Percentiles rank a stretch among this genome's conserved stretches.
phyloP scores from a whole-genome alignment of 2,888 invertebrate genomes.

The Dilophus febrilis region DNA sequence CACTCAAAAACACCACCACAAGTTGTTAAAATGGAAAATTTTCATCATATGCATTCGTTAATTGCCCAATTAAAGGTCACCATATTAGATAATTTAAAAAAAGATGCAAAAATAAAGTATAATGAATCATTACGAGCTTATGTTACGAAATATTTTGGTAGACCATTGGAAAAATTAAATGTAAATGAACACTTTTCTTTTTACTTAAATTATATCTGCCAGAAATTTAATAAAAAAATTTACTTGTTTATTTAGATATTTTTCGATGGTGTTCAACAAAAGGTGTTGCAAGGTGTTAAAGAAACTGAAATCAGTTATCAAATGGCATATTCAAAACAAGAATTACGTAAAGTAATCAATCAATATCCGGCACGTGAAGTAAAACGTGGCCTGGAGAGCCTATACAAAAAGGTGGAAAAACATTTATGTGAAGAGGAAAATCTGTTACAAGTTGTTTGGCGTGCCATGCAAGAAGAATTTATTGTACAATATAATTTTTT shows the following conservation, averaged over 20 bases:
- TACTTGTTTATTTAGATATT: conserved; percentile 45
- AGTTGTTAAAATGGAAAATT: conserved; percentile 91
- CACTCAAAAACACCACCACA: conserved; percentile 85
- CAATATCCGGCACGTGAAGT: conserved; percentile 89
- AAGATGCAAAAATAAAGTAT: conserved; percentile 81
- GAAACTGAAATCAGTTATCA: conserved; percentile 96
- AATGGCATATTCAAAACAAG: conserved; percentile 92
- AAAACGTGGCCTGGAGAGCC: conserved; percentile 77
- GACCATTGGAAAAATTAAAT: conserved; percentile 80
- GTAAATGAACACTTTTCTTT: conserved; percentile 40
- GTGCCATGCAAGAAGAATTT: conserved; percentile 98
- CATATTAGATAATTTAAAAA: conserved; percentile 70
- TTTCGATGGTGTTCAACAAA: conserved; percentile 91
- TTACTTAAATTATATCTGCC: not conserved
- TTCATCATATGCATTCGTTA: conserved; percentile 78
- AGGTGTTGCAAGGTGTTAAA: conserved; percentile 85
- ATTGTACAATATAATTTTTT: conserved; percentile 88
- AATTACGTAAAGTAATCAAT: conserved; percentile 82
- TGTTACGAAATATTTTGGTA: conserved; percentile 87
- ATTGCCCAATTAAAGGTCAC: conserved; percentile 78
- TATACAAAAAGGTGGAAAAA: conserved; percentile 94
- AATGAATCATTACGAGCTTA: conserved; percentile 78
- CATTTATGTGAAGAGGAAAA: conserved; percentile 91
- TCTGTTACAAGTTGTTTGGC: conserved; percentile 90
- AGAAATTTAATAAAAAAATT: not conserved